A percentile compares a stretch with the other conserved stretches of the same genome.
phyloP scores from a whole-genome alignment of 2,888 invertebrate species.

The Strigamia transsilvanica region DNA sequence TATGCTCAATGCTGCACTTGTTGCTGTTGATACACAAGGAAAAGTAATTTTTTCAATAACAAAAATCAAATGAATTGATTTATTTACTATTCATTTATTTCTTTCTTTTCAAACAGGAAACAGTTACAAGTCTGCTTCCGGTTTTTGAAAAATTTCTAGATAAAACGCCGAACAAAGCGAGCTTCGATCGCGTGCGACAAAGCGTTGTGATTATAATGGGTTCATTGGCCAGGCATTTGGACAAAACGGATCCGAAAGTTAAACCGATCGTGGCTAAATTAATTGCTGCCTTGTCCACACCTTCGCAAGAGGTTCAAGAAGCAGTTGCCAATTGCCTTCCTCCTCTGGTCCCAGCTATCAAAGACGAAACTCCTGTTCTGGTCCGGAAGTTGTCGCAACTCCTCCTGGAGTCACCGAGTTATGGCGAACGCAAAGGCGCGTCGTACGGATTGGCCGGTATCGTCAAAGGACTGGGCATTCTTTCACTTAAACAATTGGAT shows the following conservation, averaged over 20 bases:
- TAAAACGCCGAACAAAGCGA: constrained; percentile 88
- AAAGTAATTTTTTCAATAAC: constrained; percentile 70
- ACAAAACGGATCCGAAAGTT: constrained; percentile 85
- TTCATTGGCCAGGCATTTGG: constrained; percentile 93
- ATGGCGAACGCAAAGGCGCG: constrained; percentile 93
- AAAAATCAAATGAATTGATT: background rate
- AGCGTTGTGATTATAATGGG: constrained; percentile 98
- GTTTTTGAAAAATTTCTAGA: constrained; percentile 94
- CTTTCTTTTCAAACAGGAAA: constrained; percentile 62
- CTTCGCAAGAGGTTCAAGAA: constrained; percentile 96
- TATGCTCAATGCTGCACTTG: constrained; percentile 94
- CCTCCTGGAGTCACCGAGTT: constrained; percentile 88
- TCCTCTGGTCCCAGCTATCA: constrained; percentile 89
- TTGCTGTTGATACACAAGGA: constrained; percentile 90
- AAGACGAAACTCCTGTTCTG: constrained; percentile 86
- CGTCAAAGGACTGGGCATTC: constrained; percentile 95
- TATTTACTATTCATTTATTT: background rate
- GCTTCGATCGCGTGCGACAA: constrained; percentile 91
- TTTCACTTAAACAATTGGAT: constrained; percentile 92
- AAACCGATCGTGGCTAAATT: constrained; percentile 93
- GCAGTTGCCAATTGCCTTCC: constrained; percentile 96
- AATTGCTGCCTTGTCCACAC: constrained; percentile 90
- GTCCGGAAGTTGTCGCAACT: constrained; percentile 87
- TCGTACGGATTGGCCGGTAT: constrained; percentile 95
- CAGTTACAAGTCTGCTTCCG: constrained; percentile 77